Evolutionary conservation across 2,113 vertebrate genomes (phyloP), one percentile per base, ranked within the genome.

Genomic region (Dipodomys spectabilis): DNA sequence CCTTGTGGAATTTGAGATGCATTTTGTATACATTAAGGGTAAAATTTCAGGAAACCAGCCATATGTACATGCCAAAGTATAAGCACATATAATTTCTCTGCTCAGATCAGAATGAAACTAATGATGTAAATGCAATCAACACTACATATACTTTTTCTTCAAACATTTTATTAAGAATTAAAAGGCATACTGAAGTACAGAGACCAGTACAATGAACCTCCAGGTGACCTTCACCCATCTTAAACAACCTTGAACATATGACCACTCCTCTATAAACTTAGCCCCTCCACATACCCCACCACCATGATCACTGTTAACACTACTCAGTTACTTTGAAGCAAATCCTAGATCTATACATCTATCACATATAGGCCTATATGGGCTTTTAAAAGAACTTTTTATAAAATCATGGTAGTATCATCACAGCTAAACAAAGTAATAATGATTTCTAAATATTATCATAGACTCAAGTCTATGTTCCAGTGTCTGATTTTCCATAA

Each of bases 381-480:
- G 5, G 74, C 57, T 88, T 91, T 64, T 83, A 83, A 71, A 71
- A 79, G 80, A 32, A 2, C 27, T 49, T 53, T 45, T 71, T 44
- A 16, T 25, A 67, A 93, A 78, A 62, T 10, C 69, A 32, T 74
- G 35, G 86, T 4, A n/a, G 30, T 45, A 25, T 57, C 5, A 71
- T 68, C 72, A 49, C 15, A 89, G 77, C 67, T 86, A 68, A 86
- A 18, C 67, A 64, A 79, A 79, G 67, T 28, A 11, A 65, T 2
- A 91, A 10, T 49, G 90, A 88, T 25, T 90, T 77, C 19, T 49
- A 57, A 86, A 86, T 74, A 32, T 71, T 60, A 62, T 80, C 49
- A 49, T 22, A 28, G 71, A 53, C 44, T n/a, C 22, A 5, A 53
- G 7, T 25, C 45, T 57, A 7, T 80, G 20, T 57, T 86, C 57